Base-by-base conservation (phyloP, 2,113 vertebrate species). In the Pandion haliaetus region DNA sequence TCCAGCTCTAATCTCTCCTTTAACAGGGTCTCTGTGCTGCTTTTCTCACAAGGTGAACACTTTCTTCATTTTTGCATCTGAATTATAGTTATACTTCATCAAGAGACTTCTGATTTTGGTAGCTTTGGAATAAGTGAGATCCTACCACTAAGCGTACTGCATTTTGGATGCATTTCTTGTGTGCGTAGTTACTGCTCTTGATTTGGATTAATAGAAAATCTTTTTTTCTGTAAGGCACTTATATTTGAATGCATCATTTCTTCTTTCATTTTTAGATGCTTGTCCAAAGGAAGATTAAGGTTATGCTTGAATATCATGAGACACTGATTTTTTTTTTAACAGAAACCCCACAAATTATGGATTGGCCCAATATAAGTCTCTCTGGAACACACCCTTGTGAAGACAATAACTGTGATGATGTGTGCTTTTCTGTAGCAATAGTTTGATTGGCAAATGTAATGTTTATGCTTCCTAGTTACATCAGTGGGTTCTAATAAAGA, bases 381-480 rank as follows among this genome's bases (percentile, higher is more conserved):
- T 94, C 57, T 95, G 79, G 91, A 97, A 92, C 67, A 71, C 78
- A 93, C 78, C 40, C 88, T 96, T 96, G 82, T 88, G 82, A 88
- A 94, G 73, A 93, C 95, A 95, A 38, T 96, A 97, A 94, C 95
- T 97, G 92, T 90, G 90, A 93, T 95, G 95, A 94, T 91, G 55
- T 80, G 82, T 97, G 93, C 94, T 97, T 96, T 96, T 97, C 95
- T 97, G 73, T 88, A 94, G 91, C 52, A 88, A 74, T 96, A 93
- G 96, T 97, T 98, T 97, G 97, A 97, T 79, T 96, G 88, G 96
- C 86, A 93, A 96, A 96, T 92, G 88, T 93, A 96, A 95, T 94
- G 83, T 96, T 97, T 97, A 93, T 95, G 93, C 73, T 94, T 97
- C 70, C 59, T 89, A 93, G 93, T 97, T 97, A 97, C 14, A 96